Evolutionary conservation across 2,797 vertebrate genomes (phyloP).

Genomic region (Hypotaenidia okinawae): DNA sequence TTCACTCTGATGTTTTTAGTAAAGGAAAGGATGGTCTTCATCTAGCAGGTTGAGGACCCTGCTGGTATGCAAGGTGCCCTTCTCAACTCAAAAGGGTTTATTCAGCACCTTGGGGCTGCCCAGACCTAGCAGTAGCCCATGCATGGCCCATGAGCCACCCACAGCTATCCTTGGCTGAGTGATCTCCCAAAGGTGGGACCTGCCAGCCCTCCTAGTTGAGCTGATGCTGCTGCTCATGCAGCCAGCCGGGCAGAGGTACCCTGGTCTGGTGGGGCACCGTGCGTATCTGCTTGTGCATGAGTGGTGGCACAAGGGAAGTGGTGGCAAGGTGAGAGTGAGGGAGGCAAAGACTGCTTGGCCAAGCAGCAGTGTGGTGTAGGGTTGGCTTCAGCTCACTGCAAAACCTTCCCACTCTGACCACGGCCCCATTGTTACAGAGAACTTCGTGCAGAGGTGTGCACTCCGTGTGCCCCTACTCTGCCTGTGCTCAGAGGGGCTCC

Average conservation of each 20-base stretch:
- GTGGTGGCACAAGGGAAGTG: not conserved
- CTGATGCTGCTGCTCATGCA: accelerated
- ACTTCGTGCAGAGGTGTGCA: not conserved
- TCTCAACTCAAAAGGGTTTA: not conserved
- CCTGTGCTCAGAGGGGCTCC: not conserved
- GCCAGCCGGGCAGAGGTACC: not conserved
- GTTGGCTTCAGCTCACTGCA: not conserved
- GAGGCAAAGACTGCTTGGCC: not conserved
- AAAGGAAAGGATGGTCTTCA: not conserved
- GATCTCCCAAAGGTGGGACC: not conserved
- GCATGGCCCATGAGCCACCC: not conserved
- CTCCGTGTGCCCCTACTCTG: not conserved
- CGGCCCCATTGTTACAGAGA: not conserved
- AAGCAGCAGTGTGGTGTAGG: not conserved
- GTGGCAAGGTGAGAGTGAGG: accelerated
- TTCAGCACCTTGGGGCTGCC: not conserved
- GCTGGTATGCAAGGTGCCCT: not conserved
- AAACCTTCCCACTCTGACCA: not conserved
- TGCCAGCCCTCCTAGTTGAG: accelerated
- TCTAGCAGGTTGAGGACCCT: not conserved
- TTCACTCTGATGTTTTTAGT: not conserved
- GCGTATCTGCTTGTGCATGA: not conserved
- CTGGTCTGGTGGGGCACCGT: not conserved
- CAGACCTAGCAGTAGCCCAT: not conserved
- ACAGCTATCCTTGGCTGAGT: not conserved